A percentile compares a stretch with the other conserved stretches of the same genome.
phyloP scores from a whole-genome alignment of 1,140 invertebrate species.

The Sinonovacula constricta region DNA sequence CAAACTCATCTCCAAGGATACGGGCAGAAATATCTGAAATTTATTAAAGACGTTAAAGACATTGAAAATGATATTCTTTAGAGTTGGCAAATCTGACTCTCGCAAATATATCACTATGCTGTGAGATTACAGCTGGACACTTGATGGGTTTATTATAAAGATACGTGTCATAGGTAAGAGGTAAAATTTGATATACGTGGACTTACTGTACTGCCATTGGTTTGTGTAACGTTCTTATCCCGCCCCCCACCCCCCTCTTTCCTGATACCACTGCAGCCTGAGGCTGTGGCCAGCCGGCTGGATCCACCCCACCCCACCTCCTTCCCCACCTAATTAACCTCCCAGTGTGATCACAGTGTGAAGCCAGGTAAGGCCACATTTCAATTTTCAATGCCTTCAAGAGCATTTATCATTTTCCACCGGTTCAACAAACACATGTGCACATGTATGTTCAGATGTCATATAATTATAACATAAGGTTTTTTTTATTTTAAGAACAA shows the following conservation, averaged over 20 bases:
- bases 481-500: not conserved
- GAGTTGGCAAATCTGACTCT: too few species aligned
- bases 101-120: too few species aligned
- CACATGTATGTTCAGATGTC: not conserved
- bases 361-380: too few species aligned
- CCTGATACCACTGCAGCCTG: too few species aligned
- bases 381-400: too few species aligned
- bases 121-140: too few species aligned
- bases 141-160: conserved; percentile 8
- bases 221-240: not conserved
- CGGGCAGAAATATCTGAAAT: conserved; percentile 12
- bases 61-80: too few species aligned
- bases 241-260: too few species aligned
- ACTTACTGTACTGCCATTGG: not conserved
- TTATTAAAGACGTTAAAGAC: not conserved
- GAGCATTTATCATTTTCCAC: not conserved
- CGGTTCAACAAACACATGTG: not conserved
- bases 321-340: too few species aligned
- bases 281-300: too few species aligned
- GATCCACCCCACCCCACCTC: too few species aligned
- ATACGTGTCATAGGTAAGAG: not conserved
- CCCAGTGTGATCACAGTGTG: too few species aligned
- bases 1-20: conserved; percentile 12
- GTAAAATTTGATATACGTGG: not conserved
- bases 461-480: not conserved